Evolutionary conservation across 1,140 invertebrate species (phyloP).

Genomic region (Holcopasites calliopsidis): DNA sequence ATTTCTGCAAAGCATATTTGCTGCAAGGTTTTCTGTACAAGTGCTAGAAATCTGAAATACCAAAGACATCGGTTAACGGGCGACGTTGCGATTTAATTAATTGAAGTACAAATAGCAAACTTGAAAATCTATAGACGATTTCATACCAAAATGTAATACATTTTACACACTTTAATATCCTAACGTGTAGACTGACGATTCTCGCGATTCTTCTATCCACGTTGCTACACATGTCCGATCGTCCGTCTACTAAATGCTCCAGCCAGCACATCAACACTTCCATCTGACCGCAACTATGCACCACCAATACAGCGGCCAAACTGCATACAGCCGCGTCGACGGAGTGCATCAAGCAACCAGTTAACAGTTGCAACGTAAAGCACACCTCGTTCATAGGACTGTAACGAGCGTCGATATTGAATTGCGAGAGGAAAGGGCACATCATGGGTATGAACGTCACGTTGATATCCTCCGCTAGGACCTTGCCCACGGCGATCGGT

Average conservation of each 20-base stretch:
- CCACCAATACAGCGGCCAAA: constrained; percentile 61
- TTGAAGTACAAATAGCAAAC: too few relatives aligned
- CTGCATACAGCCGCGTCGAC: constrained; percentile 53
- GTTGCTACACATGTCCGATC: constrained; percentile 3
- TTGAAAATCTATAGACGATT: too few relatives aligned
- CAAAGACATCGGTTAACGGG: too few relatives aligned
- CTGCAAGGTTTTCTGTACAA: constrained; percentile 17
- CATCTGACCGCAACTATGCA: constrained; percentile 67
- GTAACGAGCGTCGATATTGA: constrained; percentile 47
- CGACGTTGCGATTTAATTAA: too few relatives aligned
- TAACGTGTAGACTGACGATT: constrained; percentile 64
- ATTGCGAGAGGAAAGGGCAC: constrained; percentile 59
- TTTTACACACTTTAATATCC: constrained; percentile 51
- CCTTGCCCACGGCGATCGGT: constrained; percentile 19
- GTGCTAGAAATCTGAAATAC: constrained; percentile 45
- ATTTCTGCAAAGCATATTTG: constrained; percentile 63
- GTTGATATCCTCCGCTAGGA: background rate
- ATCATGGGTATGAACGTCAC: constrained; percentile 45
- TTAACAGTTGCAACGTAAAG: constrained; percentile 50
- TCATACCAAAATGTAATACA: too few relatives aligned
- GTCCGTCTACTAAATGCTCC: constrained; percentile 35
- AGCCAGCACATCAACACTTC: constrained; percentile 61
- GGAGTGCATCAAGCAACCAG: constrained; percentile 54
- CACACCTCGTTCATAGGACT: constrained; percentile 58
- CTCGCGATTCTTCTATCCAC: constrained; percentile 56